Evolutionary conservation across 1,140 invertebrate genomes (phyloP).

Genomic region (Leptonema lineaticorne): DNA sequence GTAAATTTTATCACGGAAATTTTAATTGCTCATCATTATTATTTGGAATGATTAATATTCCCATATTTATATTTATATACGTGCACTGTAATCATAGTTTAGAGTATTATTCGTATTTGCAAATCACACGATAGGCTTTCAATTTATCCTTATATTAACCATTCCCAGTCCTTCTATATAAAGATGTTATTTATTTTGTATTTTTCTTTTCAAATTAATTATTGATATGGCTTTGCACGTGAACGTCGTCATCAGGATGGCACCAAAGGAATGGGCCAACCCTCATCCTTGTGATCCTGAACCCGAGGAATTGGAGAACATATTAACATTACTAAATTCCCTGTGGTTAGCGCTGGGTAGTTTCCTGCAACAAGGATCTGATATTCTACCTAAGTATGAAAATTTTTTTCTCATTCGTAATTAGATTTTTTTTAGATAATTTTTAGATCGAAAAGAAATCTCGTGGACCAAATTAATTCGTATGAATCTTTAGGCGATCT

Average conservation of each 20-base stretch:
- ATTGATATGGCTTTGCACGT: conserved; percentile 9
- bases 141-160: not conserved
- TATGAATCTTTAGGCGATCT: too few relatives aligned
- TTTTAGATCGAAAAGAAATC: too few relatives aligned
- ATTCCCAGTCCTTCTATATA: not conserved
- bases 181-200: not conserved
- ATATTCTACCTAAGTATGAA: conserved; percentile 74
- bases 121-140: not conserved
- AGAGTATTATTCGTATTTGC: not conserved
- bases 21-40: too few relatives aligned
- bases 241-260: conserved; percentile 61
- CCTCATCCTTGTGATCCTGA: conserved; percentile 83
- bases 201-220: not conserved
- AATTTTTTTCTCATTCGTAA: too few relatives aligned
- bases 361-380: conserved; percentile 78
- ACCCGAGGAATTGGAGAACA: conserved; percentile 76
- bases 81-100: too few relatives aligned
- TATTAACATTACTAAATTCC: conserved; percentile 74
- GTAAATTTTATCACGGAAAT: too few relatives aligned
- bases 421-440: too few relatives aligned
- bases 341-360: conserved; percentile 79
- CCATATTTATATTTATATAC: too few relatives aligned
- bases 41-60: too few relatives aligned
- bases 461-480: too few relatives aligned
- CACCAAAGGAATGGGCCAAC: conserved; percentile 86